Evolutionary conservation across 2,888 invertebrate species (phyloP), one percentile per base, ranked within the genome.

Genomic region (Panzeria rudis): DNA sequence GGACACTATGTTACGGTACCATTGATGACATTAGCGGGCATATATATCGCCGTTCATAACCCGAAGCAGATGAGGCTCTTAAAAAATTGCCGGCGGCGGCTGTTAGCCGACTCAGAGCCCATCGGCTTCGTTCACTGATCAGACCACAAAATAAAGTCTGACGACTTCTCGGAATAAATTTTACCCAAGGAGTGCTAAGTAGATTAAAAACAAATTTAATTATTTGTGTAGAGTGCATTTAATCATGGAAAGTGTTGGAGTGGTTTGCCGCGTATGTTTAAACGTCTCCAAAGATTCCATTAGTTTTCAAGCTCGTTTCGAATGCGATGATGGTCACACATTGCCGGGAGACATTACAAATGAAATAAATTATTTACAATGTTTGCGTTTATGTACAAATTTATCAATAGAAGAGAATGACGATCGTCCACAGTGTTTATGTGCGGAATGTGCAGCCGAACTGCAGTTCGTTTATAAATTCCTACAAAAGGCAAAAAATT

Each of bases 261-360:
- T 87, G 25, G 84, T 87, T 11, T 89, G 89, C 66, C 86, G 88
- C 17, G 87, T 88, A 7, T 89, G 89, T 20, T 83, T 89, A 17
- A 87, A 88, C 64, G 84, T 86, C 23, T 87, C 88, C 9, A 76
- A 88, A 0, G 87, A 88, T 81, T 87, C 86, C 15, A 87, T 89
- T 17, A 87, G 87, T 73, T 83, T 88, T n/a, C 87, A 88, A 52
- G 86, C 87, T 23, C 87, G 86, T 7, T 88, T 88, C 47, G 86
- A 86, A 29, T 61, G 72, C 13, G 15, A 13, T 4, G 25, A 56
- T 13, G 56, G 25, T 29, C 29, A 15, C 29, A 56, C 29, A 56
- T 25, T n/a, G 2, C 1, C 13, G 3, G 15, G 50, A n/a, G 52
- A 20, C 5, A 41, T 0, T 41, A 3, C 54, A 23, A 6, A 66